These are phyloP conservation scores for Corapipo altera DNA, from an alignment of 2,113 vertebrate species.

Conservation along the genomic window DNA sequence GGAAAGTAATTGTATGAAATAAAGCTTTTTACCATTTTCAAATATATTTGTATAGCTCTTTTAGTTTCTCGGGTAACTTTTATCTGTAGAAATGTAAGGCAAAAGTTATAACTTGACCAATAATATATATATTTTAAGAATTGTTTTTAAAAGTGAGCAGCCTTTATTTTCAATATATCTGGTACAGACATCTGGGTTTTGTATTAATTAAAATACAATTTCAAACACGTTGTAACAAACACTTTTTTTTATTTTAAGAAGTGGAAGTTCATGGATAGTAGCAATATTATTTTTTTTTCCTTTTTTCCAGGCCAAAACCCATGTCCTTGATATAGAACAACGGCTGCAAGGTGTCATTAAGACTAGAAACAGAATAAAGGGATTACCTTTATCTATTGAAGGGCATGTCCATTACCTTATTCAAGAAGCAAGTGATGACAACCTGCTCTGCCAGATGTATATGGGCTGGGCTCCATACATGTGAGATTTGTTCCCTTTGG, in stretches of 20 bases:
- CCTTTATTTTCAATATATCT: neutral
- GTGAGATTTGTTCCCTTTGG: slow-evolving; percentile 55
- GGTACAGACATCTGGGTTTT: neutral
- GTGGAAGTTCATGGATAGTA: neutral
- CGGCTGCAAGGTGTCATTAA: slow-evolving; percentile 95
- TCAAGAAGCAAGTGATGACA: slow-evolving; percentile 93
- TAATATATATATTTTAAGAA: neutral
- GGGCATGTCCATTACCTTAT: slow-evolving; percentile 98
- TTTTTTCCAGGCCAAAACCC: slow-evolving; percentile 89
- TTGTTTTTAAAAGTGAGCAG: neutral
- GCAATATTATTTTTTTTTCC: neutral
- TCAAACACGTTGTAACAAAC: neutral
- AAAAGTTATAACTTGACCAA: neutral
- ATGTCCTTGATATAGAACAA: slow-evolving; percentile 95
- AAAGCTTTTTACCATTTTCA: neutral
- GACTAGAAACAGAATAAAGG: slow-evolving; percentile 92
- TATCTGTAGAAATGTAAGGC: neutral
- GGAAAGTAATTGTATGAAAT: neutral
- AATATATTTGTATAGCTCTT: neutral
- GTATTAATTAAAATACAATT: neutral
- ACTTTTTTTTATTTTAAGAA: neutral
- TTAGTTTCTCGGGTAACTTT: neutral
- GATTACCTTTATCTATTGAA: slow-evolving; percentile 94
- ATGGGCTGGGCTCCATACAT: slow-evolving; percentile 97
- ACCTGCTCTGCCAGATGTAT: slow-evolving; percentile 95